These are phyloP conservation scores for Melanerpes aurifrons DNA, from an alignment of 2,113 vertebrate genomes.

Conservation along the genomic window DNA sequence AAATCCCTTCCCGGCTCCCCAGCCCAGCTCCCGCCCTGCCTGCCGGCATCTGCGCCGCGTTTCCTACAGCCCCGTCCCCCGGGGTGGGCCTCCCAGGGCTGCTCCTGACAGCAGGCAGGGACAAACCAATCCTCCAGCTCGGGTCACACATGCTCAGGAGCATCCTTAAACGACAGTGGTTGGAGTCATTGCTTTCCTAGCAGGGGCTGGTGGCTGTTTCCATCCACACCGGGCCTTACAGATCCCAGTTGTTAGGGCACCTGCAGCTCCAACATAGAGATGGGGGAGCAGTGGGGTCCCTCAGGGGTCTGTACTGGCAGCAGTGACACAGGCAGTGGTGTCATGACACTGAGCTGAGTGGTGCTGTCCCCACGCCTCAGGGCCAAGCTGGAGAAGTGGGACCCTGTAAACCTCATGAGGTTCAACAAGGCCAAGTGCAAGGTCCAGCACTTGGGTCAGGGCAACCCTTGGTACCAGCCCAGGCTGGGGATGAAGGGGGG, in stretches of 20 bases:
- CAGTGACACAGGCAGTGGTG: too few species aligned
- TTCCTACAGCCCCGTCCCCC: neutral
- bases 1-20: slow-evolving; percentile 32
- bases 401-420: too few species aligned
- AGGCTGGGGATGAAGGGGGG: too few species aligned
- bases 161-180: neutral
- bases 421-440: too few species aligned
- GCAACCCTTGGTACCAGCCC: too few species aligned
- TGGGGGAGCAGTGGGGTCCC: too few species aligned
- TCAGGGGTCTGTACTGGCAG: too few species aligned
- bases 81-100: neutral
- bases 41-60: neutral
- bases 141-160: neutral
- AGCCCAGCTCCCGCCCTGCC: neutral
- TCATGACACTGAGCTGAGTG: too few species aligned
- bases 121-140: neutral
- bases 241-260: neutral
- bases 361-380: too few species aligned
- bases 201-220: neutral
- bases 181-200: slow-evolving; percentile 15
- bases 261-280: neutral
- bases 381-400: too few species aligned
- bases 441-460: too few species aligned
- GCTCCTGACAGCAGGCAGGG: neutral
- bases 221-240: neutral